Evolutionary conservation across 2,797 vertebrate genomes (phyloP), one percentile per base, ranked within the genome.

Genomic region (Sebastes trivittatus): DNA sequence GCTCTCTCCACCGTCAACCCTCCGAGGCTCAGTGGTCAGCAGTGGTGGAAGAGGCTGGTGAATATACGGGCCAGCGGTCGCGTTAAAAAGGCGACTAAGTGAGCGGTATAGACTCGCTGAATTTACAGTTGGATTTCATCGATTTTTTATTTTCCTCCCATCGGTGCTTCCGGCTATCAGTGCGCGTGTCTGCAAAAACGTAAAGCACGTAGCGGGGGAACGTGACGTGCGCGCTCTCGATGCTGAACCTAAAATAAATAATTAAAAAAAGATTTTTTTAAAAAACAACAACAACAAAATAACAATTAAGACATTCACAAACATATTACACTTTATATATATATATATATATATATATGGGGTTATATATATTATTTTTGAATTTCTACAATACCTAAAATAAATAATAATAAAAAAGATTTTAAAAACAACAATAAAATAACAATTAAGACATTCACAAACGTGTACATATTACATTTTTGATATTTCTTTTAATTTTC

Each of bases 161-260:
- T 95, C 91, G 92, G 93, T 88, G 94, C 96, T 96, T 96, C 96
- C 96, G 96, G 95, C 93, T 95, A 93, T 90, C 94, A 90, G 78
- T 89, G 94, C 90, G 92, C 95, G 93, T 95, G 94, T 92, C 92
- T 90, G 93, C 72, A 54, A 66, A 38, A 77, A 93, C 94, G 94
- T 91, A 72, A 77, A 22, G 80, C 62, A 90, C 95, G 95, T 81
- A 82, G 4, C 38, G 18, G n/a, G 20, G 73, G 73, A 55, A 89
- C 91, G 89, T 89, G 69, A 92, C 93, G 94, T 94, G 94, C 94
- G 93, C 93, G 91, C 84, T 18, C 93, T 25, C 89, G 68, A 75
- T 1, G 7, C 22, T 29, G 9, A 27, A 32, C 0, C 65, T 16
- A 9, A 64, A 46, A 69, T 20, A 54, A 7, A 9, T 1, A 22